Conservation (phyloP, 2,888 invertebrate genomes). For the Caenorhabditis drosophilae region DNA sequence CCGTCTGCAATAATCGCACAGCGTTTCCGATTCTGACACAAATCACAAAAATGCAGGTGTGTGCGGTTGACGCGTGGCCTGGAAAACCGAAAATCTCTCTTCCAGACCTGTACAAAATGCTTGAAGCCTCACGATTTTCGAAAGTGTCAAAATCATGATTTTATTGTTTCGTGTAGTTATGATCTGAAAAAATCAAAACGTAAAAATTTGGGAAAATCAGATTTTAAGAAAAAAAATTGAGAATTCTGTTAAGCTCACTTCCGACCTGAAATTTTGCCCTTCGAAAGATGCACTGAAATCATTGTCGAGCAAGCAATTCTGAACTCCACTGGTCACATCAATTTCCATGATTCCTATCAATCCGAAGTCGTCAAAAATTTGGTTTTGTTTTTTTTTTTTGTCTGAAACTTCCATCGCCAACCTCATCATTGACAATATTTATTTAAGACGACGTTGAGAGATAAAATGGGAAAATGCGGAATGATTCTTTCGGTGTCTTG, state of each 20-base stretch:
- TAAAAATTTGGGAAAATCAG: slow-evolving; percentile 8
- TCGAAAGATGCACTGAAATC: slow-evolving; percentile 30
- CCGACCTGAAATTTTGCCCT: slow-evolving; percentile 26
- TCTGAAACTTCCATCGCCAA: neutral
- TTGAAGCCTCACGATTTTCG: slow-evolving; percentile 27
- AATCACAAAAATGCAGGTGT: slow-evolving; percentile 10
- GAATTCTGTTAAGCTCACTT: slow-evolving; percentile 17
- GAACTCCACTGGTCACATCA: slow-evolving; percentile 10
- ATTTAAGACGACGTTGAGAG: slow-evolving; percentile 19
- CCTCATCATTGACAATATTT: neutral
- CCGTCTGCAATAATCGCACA: slow-evolving; percentile 24
- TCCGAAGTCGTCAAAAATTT: slow-evolving; percentile 11
- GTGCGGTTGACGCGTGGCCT: too few relatives aligned
- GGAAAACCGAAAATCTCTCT: too few relatives aligned
- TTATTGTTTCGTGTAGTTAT: slow-evolving; percentile 21
- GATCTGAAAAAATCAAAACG: slow-evolving; percentile 19
- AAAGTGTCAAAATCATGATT: slow-evolving; percentile 18
- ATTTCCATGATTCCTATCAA: slow-evolving; percentile 8
- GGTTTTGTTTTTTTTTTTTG: slow-evolving; percentile 7
- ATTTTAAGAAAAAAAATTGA: neutral
- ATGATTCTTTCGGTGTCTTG: slow-evolving; percentile 19
- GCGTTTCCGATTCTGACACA: slow-evolving; percentile 19
- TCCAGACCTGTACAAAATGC: slow-evolving; percentile 16
- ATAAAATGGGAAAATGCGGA: slow-evolving; percentile 35
- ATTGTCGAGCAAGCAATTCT: slow-evolving; percentile 20